phyloP scores from a whole-genome alignment of 2,113 vertebrate genomes.

The Sylvicapra grimmia region DNA sequence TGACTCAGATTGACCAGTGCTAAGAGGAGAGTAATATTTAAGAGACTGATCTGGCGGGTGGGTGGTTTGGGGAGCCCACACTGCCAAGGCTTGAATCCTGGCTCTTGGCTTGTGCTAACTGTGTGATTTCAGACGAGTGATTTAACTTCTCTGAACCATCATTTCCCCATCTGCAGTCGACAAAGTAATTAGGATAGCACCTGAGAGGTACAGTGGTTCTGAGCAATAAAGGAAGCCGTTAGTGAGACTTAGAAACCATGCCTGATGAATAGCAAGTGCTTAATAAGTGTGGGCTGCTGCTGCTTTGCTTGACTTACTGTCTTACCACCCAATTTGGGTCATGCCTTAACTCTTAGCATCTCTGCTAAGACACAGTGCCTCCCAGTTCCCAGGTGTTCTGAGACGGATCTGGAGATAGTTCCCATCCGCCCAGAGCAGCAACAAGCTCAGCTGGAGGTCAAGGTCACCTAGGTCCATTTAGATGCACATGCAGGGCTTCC shows the following conservation, averaged over 20 bases:
- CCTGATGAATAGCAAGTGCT: background rate
- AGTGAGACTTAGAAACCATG: background rate
- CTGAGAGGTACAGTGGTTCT: background rate
- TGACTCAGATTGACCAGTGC: background rate
- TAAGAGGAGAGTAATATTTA: background rate
- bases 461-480: rapidly evolving
- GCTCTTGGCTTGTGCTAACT: background rate
- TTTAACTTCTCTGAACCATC: background rate
- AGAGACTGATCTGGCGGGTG: rapidly evolving
- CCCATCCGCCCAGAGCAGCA: background rate
- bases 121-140: background rate
- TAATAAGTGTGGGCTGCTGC: background rate
- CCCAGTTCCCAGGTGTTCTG: background rate
- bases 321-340: background rate
- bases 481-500: background rate
- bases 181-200: rapidly evolving
- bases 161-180: background rate
- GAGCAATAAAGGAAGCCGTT: background rate
- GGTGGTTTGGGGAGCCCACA: background rate
- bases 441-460: background rate
- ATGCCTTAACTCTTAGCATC: background rate
- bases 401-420: background rate
- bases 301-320: background rate
- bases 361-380: background rate
- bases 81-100: background rate